A percentile compares a stretch with the other conserved stretches of the same genome.
These are phyloP conservation scores for cat (Felis catus) DNA, from an alignment of 2,113 vertebrate genomes.

Conservation along the genomic window DNA sequence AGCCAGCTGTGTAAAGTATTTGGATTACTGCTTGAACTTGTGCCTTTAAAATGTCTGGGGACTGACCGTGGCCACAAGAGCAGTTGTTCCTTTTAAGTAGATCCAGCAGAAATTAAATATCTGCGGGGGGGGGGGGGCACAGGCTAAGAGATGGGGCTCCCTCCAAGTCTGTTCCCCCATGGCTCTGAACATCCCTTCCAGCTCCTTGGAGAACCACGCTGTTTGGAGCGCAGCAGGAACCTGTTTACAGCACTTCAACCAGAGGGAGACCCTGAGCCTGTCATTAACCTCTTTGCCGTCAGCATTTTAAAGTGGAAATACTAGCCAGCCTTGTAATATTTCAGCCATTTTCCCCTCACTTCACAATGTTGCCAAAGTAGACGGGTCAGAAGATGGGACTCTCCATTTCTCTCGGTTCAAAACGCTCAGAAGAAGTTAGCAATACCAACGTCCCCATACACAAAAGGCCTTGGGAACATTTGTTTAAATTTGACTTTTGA, in stretches of 20 bases:
- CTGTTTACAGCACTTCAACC: not conserved
- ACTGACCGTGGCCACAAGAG: slow-evolving; percentile 7
- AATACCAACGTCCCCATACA: slow-evolving; percentile 56
- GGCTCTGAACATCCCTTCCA: not conserved
- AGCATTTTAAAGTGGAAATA: not conserved
- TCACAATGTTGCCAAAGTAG: not conserved
- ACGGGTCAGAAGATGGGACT: not conserved
- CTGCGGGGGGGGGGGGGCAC: not conserved
- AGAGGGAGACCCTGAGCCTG: not conserved
- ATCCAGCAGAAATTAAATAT: slow-evolving; percentile 46
- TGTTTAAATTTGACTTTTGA: slow-evolving; percentile 75
- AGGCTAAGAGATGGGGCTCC: not conserved
- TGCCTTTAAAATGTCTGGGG: slow-evolving; percentile 23
- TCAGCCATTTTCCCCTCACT: not conserved
- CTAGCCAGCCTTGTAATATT: not conserved
- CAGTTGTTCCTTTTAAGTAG: slow-evolving; percentile 32
- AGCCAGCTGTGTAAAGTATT: not conserved
- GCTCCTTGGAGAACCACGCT: not conserved
- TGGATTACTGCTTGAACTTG: slow-evolving; percentile 24
- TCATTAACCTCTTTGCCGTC: not conserved
- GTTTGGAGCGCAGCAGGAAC: not conserved
- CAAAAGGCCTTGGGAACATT: slow-evolving; percentile 71
- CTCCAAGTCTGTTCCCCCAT: not conserved
- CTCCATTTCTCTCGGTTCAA: slow-evolving; percentile 47
- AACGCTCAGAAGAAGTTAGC: slow-evolving; percentile 67